Percentiles rank a stretch among this genome's conserved stretches.
These are phyloP conservation scores for Cyanoderma ruficeps DNA, from an alignment of 2,113 vertebrate genomes.

Conservation along the genomic window DNA sequence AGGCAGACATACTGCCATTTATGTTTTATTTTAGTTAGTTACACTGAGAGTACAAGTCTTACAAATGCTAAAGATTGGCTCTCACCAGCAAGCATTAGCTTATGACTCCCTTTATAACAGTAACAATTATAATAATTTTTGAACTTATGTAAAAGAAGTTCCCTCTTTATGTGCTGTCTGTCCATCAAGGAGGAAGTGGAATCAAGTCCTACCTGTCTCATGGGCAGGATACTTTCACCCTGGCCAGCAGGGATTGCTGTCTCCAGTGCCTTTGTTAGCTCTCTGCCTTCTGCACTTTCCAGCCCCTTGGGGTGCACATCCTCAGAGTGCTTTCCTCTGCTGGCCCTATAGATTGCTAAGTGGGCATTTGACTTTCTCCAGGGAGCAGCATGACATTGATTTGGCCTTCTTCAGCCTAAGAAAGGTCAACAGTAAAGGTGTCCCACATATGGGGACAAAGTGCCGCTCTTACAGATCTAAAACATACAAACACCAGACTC, in stretches of 20 bases:
- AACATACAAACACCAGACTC: background rate
- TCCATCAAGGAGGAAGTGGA: background rate
- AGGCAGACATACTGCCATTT: slow-evolving; percentile 3
- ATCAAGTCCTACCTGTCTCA: background rate
- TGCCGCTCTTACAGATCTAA: background rate
- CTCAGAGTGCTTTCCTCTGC: background rate
- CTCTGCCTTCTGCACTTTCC: background rate
- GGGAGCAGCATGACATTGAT: background rate
- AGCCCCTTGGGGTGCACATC: fast-evolving
- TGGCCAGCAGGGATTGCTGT: background rate
- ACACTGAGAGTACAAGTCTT: background rate
- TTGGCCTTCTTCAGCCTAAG: background rate
- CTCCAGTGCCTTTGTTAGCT: background rate
- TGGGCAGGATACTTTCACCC: background rate
- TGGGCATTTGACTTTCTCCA: background rate
- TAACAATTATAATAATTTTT: background rate
- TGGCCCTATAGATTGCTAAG: background rate
- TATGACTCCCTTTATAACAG: background rate
- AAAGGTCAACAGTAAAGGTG: background rate
- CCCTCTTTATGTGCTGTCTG: background rate
- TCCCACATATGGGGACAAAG: background rate
- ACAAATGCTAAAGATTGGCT: background rate
- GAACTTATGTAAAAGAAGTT: background rate
- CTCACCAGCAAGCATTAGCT: background rate
- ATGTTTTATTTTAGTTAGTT: slow-evolving; percentile 23